phyloP scores from a whole-genome alignment of 1,140 invertebrate species.

The Phortica variegata region DNA sequence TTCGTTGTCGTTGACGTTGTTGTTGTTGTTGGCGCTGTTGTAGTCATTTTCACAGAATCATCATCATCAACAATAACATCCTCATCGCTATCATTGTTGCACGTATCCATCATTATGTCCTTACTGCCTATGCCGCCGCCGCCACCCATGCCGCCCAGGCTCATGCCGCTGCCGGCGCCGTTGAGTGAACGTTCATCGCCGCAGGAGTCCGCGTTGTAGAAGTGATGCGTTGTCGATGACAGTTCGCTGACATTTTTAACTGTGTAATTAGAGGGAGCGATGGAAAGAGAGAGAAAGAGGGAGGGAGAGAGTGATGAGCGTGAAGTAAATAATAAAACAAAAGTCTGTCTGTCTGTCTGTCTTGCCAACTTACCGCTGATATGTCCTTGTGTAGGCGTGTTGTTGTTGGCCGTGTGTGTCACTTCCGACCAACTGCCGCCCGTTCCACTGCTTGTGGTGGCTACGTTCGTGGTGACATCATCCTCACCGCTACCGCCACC shows the following conservation, averaged over 20 bases:
- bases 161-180: conserved; percentile 20
- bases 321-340: not conserved
- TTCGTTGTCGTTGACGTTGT: too few species aligned
- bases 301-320: not conserved
- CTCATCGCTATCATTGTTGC: conserved; percentile 55
- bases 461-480: conserved; percentile 43
- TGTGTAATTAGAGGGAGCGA: too few species aligned
- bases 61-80: conserved; percentile 56
- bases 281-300: not conserved
- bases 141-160: not conserved
- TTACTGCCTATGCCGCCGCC: conserved; percentile 25
- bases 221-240: conserved; percentile 55
- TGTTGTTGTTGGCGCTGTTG: conserved; percentile 11
- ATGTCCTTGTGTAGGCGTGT: conserved; percentile 36
- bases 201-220: conserved; percentile 55
- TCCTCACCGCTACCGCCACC: conserved; percentile 29
- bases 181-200: conserved; percentile 30
- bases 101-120: conserved; percentile 49
- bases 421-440: conserved; percentile 40
- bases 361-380: conserved; percentile 42
- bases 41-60: conserved; percentile 44
- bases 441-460: conserved; percentile 34
- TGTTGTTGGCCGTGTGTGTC: conserved; percentile 15
- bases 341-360: too few species aligned
- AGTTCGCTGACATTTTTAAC: conserved; percentile 55